Evolutionary conservation across 2,888 invertebrate species (phyloP), one percentile per base, ranked within the genome.

Genomic region (Aspidiotus rigidus): DNA sequence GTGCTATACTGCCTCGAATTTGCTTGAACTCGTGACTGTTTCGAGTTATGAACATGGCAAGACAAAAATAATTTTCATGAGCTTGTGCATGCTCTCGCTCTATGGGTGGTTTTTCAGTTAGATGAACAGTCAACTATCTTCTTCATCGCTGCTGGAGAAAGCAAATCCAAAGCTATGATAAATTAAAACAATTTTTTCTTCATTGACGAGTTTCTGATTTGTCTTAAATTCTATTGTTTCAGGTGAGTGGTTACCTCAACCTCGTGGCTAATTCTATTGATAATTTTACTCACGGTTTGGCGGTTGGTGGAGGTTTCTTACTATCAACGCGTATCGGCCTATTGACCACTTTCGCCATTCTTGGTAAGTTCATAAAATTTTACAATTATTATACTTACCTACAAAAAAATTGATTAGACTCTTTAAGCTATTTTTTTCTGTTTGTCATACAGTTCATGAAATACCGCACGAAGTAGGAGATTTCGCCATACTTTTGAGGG

Each of bases 391-490:
- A 13, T 5, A 53, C 13, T 53, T 13, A 53, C 53, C 1, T n/a
- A n/a, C n/a, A 5, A 28, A 28, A 28, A 28, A 28, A 1, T 28
- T 5, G 28, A 28, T 28, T 28, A 5, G 28, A 28, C 5, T 28
- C 13, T 2, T 44, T 44, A 7, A 62, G 3, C n/a, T 13, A 39
- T 59, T 63, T 5, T 9, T 39, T 60, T 15, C 55, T 64, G 28
- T 17, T 40, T 40, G 7, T 44, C 16, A 39, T 64, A 44, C 49
- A 79, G 87, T 98, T 40, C 98, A 98, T 77, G 97, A 98, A 80
- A 92, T 99, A 70, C 98, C 98, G 0, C 98, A 99, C 77, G 98
- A 99, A 79, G 89, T 98, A n/a, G 96, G 96, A 0, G 98, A 99
- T 79, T 98, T 98, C 79, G 98, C 97, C 13, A 98, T 99, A 74